Evolutionary conservation across 1,140 invertebrate species (phyloP), one percentile per base, ranked within the genome.

Genomic region (Schlechtendalia chinensis): DNA sequence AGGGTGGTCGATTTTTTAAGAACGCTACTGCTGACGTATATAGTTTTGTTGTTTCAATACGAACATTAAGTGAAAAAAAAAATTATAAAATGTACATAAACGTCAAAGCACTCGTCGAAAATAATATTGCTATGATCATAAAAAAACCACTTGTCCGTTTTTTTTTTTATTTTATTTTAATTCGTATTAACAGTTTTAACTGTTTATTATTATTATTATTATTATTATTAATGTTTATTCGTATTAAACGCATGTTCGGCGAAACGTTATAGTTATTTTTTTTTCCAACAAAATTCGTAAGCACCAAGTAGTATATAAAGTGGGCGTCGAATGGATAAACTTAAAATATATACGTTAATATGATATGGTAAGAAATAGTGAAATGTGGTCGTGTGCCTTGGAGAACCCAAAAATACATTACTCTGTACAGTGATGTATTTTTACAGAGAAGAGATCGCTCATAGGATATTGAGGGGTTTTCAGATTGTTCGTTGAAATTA

Each of bases 1-100:
- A 29, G 67, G 67, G 67, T 71, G 67, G 67, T 71, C 67, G 67
- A 71, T 53, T 71, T 71, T 71, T 71, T 45, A 16, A 53, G 47
- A 53, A 71, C 16, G 8, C 6, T 27, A 27, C 10, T 24, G 67
- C 45, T 50, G 67, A 71, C 67, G 67, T 45, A 39, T 3, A 39
- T 19, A 22, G 4, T 24, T 45, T 47, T 47, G 19, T 39, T 32
- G 63, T 39, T 65, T 39, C n/a, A 32, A 22, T 65, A 63, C 16
- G 19, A 2, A 1, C 14, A 39, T 39, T 39, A 39, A 39, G n/a
- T n/a, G 32, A 39, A 39, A 8, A 39, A 39, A 39, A 39, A 39
- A 39, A 39, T 39, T 3, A 61, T 16, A 45, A 10, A 19, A 17
- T 61, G 27, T 61, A 61, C 19, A n/a, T 19, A 65, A 16, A 29